Conservation (phyloP, 2,888 invertebrate species). For the Aethes cnicana region DNA sequence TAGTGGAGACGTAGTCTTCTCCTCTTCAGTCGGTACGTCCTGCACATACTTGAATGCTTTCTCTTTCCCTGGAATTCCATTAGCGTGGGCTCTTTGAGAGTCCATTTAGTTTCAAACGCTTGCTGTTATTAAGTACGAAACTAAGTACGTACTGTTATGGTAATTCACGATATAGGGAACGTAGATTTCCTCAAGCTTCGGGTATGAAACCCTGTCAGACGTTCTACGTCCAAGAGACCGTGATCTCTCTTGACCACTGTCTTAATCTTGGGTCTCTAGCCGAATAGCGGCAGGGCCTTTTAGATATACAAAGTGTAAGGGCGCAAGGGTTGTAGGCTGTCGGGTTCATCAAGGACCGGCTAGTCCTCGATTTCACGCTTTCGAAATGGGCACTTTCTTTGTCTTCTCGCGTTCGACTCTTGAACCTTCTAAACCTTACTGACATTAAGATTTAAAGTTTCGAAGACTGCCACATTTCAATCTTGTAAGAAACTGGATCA, state of each 20-base stretch:
- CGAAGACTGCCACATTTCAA: conserved; percentile 70
- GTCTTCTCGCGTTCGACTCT: conserved; percentile 56
- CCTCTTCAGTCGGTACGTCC: conserved; percentile 75
- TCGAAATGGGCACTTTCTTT: conserved; percentile 72
- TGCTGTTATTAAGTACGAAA: conserved; percentile 55
- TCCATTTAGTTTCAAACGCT: conserved; percentile 69
- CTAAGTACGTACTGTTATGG: conserved; percentile 50
- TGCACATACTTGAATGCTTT: conserved; percentile 63
- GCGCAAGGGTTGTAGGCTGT: conserved; percentile 76
- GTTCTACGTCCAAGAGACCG: conserved; percentile 66
- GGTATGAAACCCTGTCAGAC: conserved; percentile 56
- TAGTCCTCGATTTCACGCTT: conserved; percentile 77
- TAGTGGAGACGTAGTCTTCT: conserved; percentile 74
- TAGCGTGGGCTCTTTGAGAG: conserved; percentile 65
- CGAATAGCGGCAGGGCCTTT: conserved; percentile 76
- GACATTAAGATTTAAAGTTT: conserved; percentile 78
- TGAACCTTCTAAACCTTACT: conserved; percentile 59
- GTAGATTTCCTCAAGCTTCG: conserved; percentile 57
- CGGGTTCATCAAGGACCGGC: conserved; percentile 81
- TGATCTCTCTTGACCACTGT: conserved; percentile 76
- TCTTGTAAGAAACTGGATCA: conserved; percentile 41
- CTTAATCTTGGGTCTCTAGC: conserved; percentile 84
- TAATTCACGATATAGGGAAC: conserved; percentile 55
- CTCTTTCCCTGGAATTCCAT: conserved; percentile 76
- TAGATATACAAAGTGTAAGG: conserved; percentile 73